Evolutionary conservation across 2,888 invertebrate genomes (phyloP), one percentile per base, ranked within the genome.

Genomic region (Cheilosia impressa): DNA sequence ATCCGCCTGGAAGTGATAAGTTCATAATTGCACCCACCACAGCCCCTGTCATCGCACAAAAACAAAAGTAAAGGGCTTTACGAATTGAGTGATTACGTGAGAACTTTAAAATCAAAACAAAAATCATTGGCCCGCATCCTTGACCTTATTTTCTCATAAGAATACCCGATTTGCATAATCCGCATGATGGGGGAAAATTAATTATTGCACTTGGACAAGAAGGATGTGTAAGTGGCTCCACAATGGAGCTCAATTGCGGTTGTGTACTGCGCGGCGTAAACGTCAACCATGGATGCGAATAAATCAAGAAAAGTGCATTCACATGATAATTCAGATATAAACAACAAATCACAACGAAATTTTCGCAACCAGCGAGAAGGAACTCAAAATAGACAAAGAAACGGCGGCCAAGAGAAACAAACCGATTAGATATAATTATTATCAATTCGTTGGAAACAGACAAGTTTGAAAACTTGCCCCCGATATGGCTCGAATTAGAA

Each of bases 291-390:
- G 2, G 60, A 68, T 27, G 69, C 62, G 38, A 69, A 63, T 71
- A 78, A 78, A 63, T 78, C 63, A 78, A 77, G 57, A 38, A 63
- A 78, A 78, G 41, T 62, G 62, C 69, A 78, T 78, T 78, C 78
- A 57, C 78, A 71, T 71, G 69, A 78, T 63, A 63, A 69, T 50
- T 57, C 41, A 60, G 69, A 71, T 31, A 45, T 47, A n/a, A 27
- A 60, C 50, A 52, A 57, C 22, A 58, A 57, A 73, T 73, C 62
- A 65, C 65, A 50, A 55, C 66, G 58, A 65, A 58, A 24, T 57
- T 6, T n/a, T 4, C 17, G 27, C 27, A 27, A 27, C 27, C 27
- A 41, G 1, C 17, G 50, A 38, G 6, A 41, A 19, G 15, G 41
- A 19, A 34, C 27, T 19, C 19, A 76, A 24, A 34, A 50, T 22